Conservation (phyloP, 2,888 invertebrate genomes). For the Cataglyphis livida region DNA sequence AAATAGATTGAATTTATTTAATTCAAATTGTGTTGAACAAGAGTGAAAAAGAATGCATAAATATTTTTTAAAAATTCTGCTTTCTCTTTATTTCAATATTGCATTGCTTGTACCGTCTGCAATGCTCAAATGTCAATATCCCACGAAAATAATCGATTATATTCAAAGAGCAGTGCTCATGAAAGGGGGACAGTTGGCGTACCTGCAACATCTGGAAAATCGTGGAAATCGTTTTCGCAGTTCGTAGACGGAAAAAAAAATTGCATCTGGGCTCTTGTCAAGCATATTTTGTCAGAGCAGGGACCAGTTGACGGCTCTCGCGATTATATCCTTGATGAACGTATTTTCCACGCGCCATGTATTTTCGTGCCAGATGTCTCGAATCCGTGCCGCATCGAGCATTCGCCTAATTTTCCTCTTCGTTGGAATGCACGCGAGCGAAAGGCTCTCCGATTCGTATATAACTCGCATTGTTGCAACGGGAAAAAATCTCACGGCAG, state of each 20-base stretch:
- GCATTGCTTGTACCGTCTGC: neutral
- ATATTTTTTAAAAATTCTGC: neutral
- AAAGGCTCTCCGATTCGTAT: slow-evolving; percentile 16
- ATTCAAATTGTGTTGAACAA: neutral
- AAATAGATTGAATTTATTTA: neutral
- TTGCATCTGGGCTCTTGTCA: neutral
- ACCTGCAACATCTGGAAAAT: slow-evolving; percentile 5
- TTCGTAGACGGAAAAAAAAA: neutral
- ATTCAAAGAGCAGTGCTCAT: neutral
- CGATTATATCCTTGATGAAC: slow-evolving; percentile 37
- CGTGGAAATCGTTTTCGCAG: neutral
- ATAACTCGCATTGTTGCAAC: slow-evolving; percentile 3
- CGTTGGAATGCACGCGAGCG: slow-evolving; percentile 21
- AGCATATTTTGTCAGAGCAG: neutral
- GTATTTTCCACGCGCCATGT: slow-evolving; percentile 44
- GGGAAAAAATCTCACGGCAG: neutral
- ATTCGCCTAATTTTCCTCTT: slow-evolving; percentile 39
- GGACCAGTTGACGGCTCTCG: slow-evolving; percentile 21
- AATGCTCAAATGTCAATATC: neutral
- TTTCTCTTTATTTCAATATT: neutral
- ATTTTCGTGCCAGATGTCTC: slow-evolving; percentile 42
- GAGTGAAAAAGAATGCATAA: neutral
- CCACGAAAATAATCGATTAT: slow-evolving; percentile 10
- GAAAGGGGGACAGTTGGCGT: neutral
- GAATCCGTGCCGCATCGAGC: slow-evolving; percentile 21